Conservation (phyloP, 2,888 invertebrate genomes). For the Catocala fraxini region DNA sequence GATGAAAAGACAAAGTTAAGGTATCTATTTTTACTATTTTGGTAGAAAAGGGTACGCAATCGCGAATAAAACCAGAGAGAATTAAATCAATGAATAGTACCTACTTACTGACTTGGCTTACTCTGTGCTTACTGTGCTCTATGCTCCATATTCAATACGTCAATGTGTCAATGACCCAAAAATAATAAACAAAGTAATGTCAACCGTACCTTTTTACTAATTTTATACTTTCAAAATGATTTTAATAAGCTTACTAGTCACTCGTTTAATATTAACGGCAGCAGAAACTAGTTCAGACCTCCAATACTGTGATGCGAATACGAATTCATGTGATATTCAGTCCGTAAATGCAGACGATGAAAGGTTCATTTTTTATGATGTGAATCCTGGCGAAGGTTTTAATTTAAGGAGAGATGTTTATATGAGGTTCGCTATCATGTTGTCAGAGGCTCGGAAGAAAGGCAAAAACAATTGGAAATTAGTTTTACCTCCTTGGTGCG, state of each 20-base stretch:
- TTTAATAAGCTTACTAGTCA: constrained; percentile 29
- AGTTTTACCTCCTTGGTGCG: constrained; percentile 97
- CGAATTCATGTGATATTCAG: constrained; percentile 42
- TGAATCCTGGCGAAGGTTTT: constrained; percentile 98
- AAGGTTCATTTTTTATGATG: constrained; percentile 96
- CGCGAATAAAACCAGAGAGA: too few relatives aligned
- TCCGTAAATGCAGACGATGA: constrained; percentile 17
- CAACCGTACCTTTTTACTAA: too few relatives aligned
- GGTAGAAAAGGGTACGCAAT: too few relatives aligned
- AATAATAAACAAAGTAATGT: too few relatives aligned
- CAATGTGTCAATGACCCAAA: too few relatives aligned
- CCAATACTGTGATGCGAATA: constrained; percentile 51
- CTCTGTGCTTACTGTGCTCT: too few relatives aligned
- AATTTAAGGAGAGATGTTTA: constrained; percentile 98
- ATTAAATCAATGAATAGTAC: too few relatives aligned
- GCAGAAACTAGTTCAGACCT: constrained; percentile 34
- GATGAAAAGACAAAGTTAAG: too few relatives aligned
- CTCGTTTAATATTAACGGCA: constrained; percentile 36
- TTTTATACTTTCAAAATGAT: constrained; percentile 28
- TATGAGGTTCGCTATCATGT: constrained; percentile 95
- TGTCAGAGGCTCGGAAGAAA: constrained; percentile 89
- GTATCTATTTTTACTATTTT: too few relatives aligned
- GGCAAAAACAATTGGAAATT: constrained; percentile 86
- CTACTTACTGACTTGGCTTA: too few relatives aligned
- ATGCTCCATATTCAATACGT: constrained; percentile 5